A percentile compares a stretch with the other conserved stretches of the same genome.
Conservation (phyloP, 1,140 invertebrate species). For the Apis mellifera region Amel_HAv3.1 CM009940.2:10028501-10029000, state of each 20-base stretch:
- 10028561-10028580: too few relatives aligned
- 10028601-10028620: too few relatives aligned
- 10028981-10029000: constrained; percentile 74
- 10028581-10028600: too few relatives aligned
- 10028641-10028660: neutral
- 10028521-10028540: constrained; percentile 19
- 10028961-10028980: constrained; percentile 81
- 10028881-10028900: constrained; percentile 66
- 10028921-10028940: constrained; percentile 74
- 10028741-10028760: constrained; percentile 75
- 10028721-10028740: constrained; percentile 64
- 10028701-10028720: constrained; percentile 20
- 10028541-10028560: neutral
- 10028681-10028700: constrained; percentile 3
- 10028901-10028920: constrained; percentile 64
- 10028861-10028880: constrained; percentile 50
- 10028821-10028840: constrained; percentile 41
- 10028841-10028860: constrained; percentile 44
- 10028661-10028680: neutral
- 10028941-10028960: constrained; percentile 80
- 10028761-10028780: constrained; percentile 77
- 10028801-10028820: constrained; percentile 33
- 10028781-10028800: constrained; percentile 54
- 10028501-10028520: constrained; percentile 12
- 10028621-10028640: neutral